Evolutionary conservation across 2,113 vertebrate species (phyloP).

Genomic region (Progne subis): DNA sequence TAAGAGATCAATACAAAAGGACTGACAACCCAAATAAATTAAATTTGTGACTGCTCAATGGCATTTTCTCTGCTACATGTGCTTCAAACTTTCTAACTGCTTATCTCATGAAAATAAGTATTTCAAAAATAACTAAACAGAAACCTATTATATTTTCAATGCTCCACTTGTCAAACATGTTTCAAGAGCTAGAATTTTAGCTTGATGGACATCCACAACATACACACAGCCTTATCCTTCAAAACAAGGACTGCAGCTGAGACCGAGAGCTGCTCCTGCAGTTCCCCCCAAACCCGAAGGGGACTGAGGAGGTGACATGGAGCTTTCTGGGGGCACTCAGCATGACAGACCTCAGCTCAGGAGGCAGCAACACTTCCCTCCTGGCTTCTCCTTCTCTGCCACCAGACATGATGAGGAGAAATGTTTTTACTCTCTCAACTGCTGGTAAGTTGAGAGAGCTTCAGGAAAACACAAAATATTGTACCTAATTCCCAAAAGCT

Average conservation of each 20-base stretch:
- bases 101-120: background rate
- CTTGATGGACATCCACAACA: background rate
- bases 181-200: background rate
- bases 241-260: fast-evolving
- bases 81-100: background rate
- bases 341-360: background rate
- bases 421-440: background rate
- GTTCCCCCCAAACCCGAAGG: background rate
- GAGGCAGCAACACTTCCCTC: background rate
- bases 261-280: background rate
- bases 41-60: background rate
- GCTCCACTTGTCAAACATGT: background rate
- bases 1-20: background rate
- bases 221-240: background rate
- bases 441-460: background rate
- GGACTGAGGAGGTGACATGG: background rate
- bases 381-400: background rate
- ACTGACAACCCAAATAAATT: background rate
- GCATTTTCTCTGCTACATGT: background rate
- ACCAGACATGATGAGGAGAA: background rate
- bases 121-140: background rate
- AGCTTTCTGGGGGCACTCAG: fast-evolving
- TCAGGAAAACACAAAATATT: background rate
- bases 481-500: background rate
- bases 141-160: background rate